Base-by-base conservation (phyloP, 2,113 vertebrate genomes). In the Emydura subglobosa region DNA sequence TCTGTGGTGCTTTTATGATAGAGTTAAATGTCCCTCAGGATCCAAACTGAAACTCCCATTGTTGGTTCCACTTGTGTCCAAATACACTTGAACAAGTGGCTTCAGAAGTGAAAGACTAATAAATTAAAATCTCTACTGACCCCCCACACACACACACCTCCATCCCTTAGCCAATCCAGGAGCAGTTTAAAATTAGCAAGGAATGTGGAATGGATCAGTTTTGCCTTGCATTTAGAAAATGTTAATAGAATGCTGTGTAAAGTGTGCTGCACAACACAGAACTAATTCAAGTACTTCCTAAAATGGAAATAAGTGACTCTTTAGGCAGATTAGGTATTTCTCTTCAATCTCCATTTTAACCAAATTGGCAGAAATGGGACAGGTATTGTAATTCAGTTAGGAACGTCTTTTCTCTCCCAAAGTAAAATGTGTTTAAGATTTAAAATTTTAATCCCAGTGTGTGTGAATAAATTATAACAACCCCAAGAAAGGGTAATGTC, bases 111-210 rank as follows among this genome's bases (percentile, higher is more conserved):
- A 82, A 91, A 84, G 86, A 22, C 68, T 72, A 88, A 96, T 96
- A 96, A 97, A 98, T 96, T 96, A 89, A 42, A 91, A 2, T 83
- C 1, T 8, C 47, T 2, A 27, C 86, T 34, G 61, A 29, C 7
- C 88, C 61, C 8, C 0, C 5, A 3, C 39, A 3, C 39, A 39
- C 39, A 39, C 39, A 39, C 88, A 85, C 89, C 82, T 61, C 55
- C 1, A 7, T 82, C 74, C 83, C 53, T 0, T 3, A 76, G 88
- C 49, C 0, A 25, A 95, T 95, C 61, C 0, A 94, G 91, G 91
- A 95, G 86, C 91, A 79, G 93, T 96, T 95, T 98, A 98, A 98
- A 98, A 97, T 97, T 98, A 98, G 97, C 92, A 91, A 84, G 97
- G 97, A 97, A 97, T 97, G 97, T 95, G 96, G 91, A 93, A 79